Evolutionary conservation across 2,888 invertebrate species (phyloP), one percentile per base, ranked within the genome.

Genomic region (Aleiodes leptofemur): DNA sequence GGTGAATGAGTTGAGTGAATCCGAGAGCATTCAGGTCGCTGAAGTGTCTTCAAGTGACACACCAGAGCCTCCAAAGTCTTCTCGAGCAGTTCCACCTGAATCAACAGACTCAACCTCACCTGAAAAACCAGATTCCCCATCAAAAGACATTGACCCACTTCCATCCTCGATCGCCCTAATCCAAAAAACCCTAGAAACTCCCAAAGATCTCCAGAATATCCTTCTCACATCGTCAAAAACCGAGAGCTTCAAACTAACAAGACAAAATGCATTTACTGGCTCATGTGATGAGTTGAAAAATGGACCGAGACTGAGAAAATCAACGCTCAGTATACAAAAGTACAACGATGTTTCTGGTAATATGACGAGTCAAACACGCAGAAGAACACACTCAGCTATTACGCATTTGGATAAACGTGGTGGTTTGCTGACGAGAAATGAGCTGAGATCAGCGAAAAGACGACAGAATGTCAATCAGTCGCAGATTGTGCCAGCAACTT

Each of bases 41-140:
- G 88, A 89, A 69, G 82, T 88, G 56, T 87, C 86, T 6, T 88
- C 88, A 0, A 86, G 85, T 59, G 83, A 86, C 50, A 55, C 53
- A 2, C 48, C 66, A 7, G 16, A 69, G 5, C n/a, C 23, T 50
- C n/a, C 38, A 23, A 23, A 31, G 48, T 11, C 48, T 4, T 4
- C 38, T 14, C 66, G 5, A 68, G 59, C 43, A 11, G 3, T 43
- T 1, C 2, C 7, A 43, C 16, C 11, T 66, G 9, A 29, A 56
- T 53, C 38, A 38, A 11, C 55, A 48, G 38, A 9, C 13, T 13
- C 13, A 9, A 50, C 0, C 14, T 14, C 13, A 9, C 38, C 0
- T 11, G 13, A 38, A 43, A 56, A 14, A 31, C 38, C 23, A 23
- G 74, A 16, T 31, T 66, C 31, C 51, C 72, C 16, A 29, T 59